Conservation (phyloP, 2,113 vertebrate species). For the Piprites chloris region DNA sequence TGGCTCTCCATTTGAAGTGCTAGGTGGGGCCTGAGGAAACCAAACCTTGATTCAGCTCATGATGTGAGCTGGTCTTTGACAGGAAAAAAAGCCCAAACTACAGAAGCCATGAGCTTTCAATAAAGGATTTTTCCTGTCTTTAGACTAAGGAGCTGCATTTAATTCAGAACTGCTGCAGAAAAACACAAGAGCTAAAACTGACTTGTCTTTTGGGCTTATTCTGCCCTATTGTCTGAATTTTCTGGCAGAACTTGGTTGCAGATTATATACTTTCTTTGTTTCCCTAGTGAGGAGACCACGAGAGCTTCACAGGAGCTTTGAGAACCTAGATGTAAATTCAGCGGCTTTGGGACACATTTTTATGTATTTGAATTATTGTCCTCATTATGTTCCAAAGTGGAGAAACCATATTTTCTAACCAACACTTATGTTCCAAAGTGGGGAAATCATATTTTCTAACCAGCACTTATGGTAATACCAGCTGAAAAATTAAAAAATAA, state of each 20-base stretch:
- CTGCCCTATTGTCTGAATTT: background rate
- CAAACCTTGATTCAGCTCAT: background rate
- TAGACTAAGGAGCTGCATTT: background rate
- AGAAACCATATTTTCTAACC: background rate
- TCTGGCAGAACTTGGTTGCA: background rate
- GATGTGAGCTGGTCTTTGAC: background rate
- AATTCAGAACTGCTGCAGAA: background rate
- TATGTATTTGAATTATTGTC: background rate
- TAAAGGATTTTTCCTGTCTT: background rate
- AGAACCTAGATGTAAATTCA: background rate
- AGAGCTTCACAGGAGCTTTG: background rate
- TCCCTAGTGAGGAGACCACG: background rate
- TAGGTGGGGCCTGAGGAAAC: background rate
- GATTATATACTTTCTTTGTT: background rate
- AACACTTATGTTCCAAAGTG: background rate
- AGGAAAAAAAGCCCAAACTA: background rate
- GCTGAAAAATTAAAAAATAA: background rate
- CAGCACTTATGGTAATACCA: background rate
- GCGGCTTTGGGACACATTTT: background rate
- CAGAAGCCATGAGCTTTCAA: background rate
- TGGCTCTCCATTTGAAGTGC: background rate
- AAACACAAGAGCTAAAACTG: background rate
- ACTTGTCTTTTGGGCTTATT: background rate
- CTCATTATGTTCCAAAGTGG: background rate
- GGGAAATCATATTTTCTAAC: background rate